Evolutionary conservation across 2,888 invertebrate species (phyloP).

Genomic region (Chironomus tentans): DNA sequence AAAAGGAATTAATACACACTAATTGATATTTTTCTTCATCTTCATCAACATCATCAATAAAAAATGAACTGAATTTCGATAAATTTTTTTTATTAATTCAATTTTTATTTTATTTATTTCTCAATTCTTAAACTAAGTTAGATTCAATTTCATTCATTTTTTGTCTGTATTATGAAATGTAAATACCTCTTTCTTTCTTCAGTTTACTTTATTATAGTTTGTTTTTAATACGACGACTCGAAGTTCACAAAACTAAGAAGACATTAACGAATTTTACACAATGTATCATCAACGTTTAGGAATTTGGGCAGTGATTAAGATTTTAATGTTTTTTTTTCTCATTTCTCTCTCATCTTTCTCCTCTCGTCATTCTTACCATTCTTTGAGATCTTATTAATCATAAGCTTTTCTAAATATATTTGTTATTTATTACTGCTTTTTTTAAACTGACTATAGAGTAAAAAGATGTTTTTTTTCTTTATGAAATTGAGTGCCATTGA

Average conservation of each 20-base stretch:
- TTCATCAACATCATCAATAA: too few relatives aligned
- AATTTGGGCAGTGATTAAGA: constrained; percentile 24
- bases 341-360: neutral
- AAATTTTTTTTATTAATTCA: too few relatives aligned
- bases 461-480: neutral
- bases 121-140: too few relatives aligned
- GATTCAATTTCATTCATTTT: too few relatives aligned
- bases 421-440: neutral
- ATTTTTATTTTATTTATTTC: too few relatives aligned
- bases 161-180: too few relatives aligned
- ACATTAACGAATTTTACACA: neutral
- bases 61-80: too few relatives aligned
- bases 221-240: too few relatives aligned
- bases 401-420: neutral
- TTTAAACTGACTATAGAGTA: neutral
- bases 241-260: neutral
- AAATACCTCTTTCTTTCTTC: too few relatives aligned
- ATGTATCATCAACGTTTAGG: neutral
- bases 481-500: neutral
- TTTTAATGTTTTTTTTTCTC: neutral
- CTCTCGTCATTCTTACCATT: neutral
- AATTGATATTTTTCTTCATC: too few relatives aligned
- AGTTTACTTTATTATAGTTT: too few relatives aligned
- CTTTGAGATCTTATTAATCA: neutral
- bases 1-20: too few relatives aligned